Conservation (phyloP, 2,797 vertebrate genomes). For the Mallotus villosus region DNA sequence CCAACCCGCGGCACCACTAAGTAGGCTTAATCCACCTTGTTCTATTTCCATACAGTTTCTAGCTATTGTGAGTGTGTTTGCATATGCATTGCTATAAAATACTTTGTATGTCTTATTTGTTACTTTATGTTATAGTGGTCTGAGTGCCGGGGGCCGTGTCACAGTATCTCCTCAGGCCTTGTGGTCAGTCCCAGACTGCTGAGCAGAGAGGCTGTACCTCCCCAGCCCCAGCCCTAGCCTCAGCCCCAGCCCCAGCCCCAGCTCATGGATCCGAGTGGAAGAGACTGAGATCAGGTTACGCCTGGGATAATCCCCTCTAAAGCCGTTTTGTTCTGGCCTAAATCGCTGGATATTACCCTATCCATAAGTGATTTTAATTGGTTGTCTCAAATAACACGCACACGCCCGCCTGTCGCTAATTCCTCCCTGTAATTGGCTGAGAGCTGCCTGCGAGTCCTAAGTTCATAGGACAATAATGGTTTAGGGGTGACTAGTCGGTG, state of each 20-base stretch:
- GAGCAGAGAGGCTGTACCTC: conserved; percentile 29
- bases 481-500: conserved; percentile 57
- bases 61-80: conserved; percentile 8
- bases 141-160: background rate
- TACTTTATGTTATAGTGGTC: background rate
- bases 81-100: background rate
- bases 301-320: conserved; percentile 74
- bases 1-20: background rate
- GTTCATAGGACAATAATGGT: conserved; percentile 77
- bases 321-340: conserved; percentile 76
- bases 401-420: conserved; percentile 66
- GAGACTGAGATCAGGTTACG: conserved; percentile 75
- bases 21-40: background rate
- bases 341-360: conserved; percentile 72
- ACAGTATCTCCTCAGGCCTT: background rate
- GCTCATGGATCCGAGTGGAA: conserved; percentile 53
- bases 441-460: conserved; percentile 71
- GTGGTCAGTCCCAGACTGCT: conserved; percentile 27
- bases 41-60: conserved; percentile 1
- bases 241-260: conserved; percentile 24
- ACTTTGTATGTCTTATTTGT: background rate
- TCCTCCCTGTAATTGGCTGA: conserved; percentile 65
- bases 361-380: conserved; percentile 82
- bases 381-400: conserved; percentile 74
- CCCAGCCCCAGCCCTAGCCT: conserved; percentile 23